Conservation (phyloP, 2,797 vertebrate species). For the Rhinella marina region DNA sequence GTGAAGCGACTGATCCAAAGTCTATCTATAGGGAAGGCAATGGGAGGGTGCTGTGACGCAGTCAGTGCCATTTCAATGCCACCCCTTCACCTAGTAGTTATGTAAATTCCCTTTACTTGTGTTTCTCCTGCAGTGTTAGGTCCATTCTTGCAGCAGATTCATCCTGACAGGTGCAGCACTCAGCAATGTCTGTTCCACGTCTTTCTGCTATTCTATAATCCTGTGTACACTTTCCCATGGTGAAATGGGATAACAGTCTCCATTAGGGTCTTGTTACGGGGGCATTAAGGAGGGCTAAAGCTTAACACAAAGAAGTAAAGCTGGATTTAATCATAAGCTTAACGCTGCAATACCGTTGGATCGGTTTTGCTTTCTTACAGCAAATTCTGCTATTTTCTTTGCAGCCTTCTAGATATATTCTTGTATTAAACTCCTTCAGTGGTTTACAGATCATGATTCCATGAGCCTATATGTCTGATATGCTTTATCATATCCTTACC, state of each 20-base stretch:
- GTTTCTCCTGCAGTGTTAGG: slow-evolving; percentile 6
- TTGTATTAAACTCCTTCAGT: neutral
- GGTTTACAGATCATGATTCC: neutral
- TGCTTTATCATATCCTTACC: neutral
- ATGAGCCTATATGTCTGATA: neutral
- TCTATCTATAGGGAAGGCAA: slow-evolving; percentile 54
- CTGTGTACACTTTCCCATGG: slow-evolving; percentile 37
- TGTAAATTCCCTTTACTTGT: slow-evolving; percentile 42
- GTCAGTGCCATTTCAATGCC: slow-evolving; percentile 47
- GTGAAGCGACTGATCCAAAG: slow-evolving; percentile 57
- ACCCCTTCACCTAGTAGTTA: slow-evolving; percentile 43
- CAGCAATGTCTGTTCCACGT: slow-evolving; percentile 16
- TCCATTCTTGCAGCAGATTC: slow-evolving; percentile 19
- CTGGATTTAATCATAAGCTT: slow-evolving; percentile 59
- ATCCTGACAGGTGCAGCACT: slow-evolving; percentile 29
- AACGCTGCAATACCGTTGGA: slow-evolving; percentile 44
- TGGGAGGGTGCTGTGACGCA: slow-evolving; percentile 49
- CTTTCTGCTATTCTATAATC: slow-evolving; percentile 24
- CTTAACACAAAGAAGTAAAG: slow-evolving; percentile 56
- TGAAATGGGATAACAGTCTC: slow-evolving; percentile 50
- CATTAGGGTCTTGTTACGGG: slow-evolving; percentile 44
- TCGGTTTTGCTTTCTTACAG: slow-evolving; percentile 33
- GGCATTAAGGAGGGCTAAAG: slow-evolving; percentile 54
- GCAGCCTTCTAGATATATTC: neutral
- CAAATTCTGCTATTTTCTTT: slow-evolving; percentile 32